Conservation (phyloP, 2,797 vertebrate species). For the Enteromius mattozi region DNA sequence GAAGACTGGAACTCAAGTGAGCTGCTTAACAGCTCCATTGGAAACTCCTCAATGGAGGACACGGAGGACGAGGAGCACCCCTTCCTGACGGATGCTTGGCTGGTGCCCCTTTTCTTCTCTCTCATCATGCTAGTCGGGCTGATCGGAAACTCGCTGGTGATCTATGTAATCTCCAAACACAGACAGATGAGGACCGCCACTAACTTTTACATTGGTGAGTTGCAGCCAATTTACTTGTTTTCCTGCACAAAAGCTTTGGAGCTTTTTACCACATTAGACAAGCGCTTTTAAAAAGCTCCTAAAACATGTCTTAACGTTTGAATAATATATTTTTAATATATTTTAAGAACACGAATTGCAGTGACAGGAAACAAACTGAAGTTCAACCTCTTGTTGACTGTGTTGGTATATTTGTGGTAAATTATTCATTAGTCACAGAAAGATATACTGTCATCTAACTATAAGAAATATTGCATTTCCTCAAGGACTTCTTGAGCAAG, state of each 20-base stretch:
- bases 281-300: background rate
- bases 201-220: conserved; percentile 90
- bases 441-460: background rate
- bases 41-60: conserved; percentile 72
- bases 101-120: conserved; percentile 86
- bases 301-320: background rate
- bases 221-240: background rate
- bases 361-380: background rate
- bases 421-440: conserved; percentile 23
- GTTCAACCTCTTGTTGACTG: background rate
- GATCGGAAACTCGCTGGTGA: conserved; percentile 85
- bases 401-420: background rate
- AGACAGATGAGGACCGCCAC: conserved; percentile 88
- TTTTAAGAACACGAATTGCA: background rate
- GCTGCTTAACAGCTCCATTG: conserved; percentile 68
- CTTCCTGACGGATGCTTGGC: conserved; percentile 87
- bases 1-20: conserved; percentile 74
- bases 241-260: background rate
- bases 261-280: background rate
- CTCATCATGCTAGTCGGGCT: conserved; percentile 87
- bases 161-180: conserved; percentile 86
- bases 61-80: conserved; percentile 74
- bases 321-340: background rate
- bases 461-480: background rate
- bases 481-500: background rate